A percentile compares a stretch with the other conserved stretches of the same genome.
These are phyloP conservation scores for Antheraea yamamai DNA, from an alignment of 2,888 invertebrate species.

Conservation along the genomic window DNA sequence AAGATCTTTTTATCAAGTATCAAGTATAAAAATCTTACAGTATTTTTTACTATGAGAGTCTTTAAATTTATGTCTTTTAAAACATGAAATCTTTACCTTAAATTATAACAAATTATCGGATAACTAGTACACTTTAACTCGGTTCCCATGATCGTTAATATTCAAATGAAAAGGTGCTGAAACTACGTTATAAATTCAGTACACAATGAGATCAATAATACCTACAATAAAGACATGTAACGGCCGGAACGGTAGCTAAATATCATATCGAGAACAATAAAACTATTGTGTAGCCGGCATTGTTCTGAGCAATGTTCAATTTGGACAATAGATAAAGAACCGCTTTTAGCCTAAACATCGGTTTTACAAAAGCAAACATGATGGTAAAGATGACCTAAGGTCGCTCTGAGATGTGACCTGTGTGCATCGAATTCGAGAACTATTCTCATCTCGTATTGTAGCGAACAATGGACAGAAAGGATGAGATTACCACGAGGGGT, in stretches of 20 bases:
- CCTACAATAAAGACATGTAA: slow-evolving; percentile 65
- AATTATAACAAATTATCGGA: slow-evolving; percentile 6
- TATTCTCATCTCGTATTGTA: slow-evolving; percentile 55
- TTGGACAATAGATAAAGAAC: slow-evolving; percentile 45
- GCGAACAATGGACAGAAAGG: slow-evolving; percentile 63
- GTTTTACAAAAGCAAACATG: slow-evolving; percentile 67
- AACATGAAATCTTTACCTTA: not conserved
- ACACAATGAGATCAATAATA: slow-evolving; percentile 76
- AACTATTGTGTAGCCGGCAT: slow-evolving; percentile 52
- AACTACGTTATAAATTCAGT: slow-evolving; percentile 69
- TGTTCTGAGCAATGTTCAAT: slow-evolving; percentile 61
- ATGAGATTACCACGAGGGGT: slow-evolving; percentile 72
- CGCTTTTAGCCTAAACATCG: slow-evolving; percentile 58
- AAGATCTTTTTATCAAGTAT: not conserved
- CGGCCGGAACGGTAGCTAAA: slow-evolving; percentile 77
- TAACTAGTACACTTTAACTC: slow-evolving; percentile 26
- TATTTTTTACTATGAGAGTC: not conserved
- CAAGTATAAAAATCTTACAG: not conserved
- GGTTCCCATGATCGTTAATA: slow-evolving; percentile 73
- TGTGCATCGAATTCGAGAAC: slow-evolving; percentile 61
- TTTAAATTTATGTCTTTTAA: not conserved
- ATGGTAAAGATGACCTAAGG: slow-evolving; percentile 69
- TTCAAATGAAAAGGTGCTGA: slow-evolving; percentile 62
- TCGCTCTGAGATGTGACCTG: slow-evolving; percentile 68
- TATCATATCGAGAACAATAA: slow-evolving; percentile 69